Evolutionary conservation across 1,140 invertebrate genomes (phyloP).

Genomic region (Papilio aristodemus): DNA sequence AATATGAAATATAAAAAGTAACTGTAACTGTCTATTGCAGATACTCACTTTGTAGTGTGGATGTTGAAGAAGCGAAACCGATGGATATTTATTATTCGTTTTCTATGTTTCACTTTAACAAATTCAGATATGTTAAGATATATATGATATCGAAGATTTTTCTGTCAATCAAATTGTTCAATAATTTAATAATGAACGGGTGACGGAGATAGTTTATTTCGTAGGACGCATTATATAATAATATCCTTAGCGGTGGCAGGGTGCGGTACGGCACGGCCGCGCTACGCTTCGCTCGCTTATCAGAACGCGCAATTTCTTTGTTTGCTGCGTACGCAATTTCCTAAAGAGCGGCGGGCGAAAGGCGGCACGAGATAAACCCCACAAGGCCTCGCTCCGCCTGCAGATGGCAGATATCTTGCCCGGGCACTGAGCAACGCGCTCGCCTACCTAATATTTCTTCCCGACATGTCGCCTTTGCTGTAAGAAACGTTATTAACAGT

Average conservation of each 20-base stretch:
- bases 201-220: background rate
- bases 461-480: slow-evolving; percentile 41
- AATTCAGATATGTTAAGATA: no score
- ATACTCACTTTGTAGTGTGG: no score
- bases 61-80: no score
- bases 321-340: slow-evolving; percentile 74
- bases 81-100: no score
- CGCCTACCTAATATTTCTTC: slow-evolving; percentile 52
- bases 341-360: slow-evolving; percentile 53
- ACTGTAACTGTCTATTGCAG: no score
- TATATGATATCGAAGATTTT: no score
- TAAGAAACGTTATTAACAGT: slow-evolving; percentile 19
- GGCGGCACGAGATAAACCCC: slow-evolving; percentile 58
- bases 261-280: slow-evolving; percentile 52
- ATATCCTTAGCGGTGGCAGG: slow-evolving; percentile 29
- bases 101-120: no score
- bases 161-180: background rate
- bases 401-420: slow-evolving; percentile 63
- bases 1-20: no score
- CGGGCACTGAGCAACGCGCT: slow-evolving; percentile 39
- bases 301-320: slow-evolving; percentile 69
- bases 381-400: slow-evolving; percentile 47
- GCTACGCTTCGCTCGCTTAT: slow-evolving; percentile 63
- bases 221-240: background rate
- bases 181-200: background rate